Conservation (phyloP, 2,113 vertebrate genomes). For the Myodes glareolus region DNA sequence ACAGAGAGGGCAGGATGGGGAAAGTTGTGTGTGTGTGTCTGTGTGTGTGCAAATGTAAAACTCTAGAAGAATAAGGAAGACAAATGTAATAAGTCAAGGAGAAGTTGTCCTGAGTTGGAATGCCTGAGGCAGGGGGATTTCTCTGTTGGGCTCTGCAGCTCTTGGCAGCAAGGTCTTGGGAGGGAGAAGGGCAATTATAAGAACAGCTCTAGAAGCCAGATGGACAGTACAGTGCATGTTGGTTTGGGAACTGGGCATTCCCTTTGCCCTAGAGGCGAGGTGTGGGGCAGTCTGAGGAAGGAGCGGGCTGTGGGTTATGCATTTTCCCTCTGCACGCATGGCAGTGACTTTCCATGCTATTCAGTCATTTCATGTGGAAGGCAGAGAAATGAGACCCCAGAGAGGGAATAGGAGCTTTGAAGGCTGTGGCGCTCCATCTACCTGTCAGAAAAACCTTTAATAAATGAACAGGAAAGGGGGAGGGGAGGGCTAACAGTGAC, state of each 20-base stretch:
- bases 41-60: neutral
- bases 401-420: conserved; percentile 28
- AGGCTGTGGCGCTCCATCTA: conserved; percentile 18
- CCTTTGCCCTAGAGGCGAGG: neutral
- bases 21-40: neutral
- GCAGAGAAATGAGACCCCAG: conserved; percentile 11
- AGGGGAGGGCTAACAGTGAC: neutral
- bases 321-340: neutral
- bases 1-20: neutral
- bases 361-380: conserved; percentile 26
- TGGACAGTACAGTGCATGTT: neutral
- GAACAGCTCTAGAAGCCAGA: neutral
- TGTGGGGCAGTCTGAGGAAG: neutral
- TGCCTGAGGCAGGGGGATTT: neutral
- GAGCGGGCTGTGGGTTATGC: too few species aligned
- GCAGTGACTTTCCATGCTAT: neutral
- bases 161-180: neutral
- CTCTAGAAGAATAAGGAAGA: neutral
- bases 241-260: neutral
- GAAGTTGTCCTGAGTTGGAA: neutral
- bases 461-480: conserved; percentile 32
- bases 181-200: accelerated
- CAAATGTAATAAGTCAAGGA: neutral
- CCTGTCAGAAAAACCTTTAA: conserved; percentile 57
- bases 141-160: neutral